These are phyloP conservation scores for Aquatica leii DNA, from an alignment of 2,888 invertebrate genomes.

Conservation along the genomic window DNA sequence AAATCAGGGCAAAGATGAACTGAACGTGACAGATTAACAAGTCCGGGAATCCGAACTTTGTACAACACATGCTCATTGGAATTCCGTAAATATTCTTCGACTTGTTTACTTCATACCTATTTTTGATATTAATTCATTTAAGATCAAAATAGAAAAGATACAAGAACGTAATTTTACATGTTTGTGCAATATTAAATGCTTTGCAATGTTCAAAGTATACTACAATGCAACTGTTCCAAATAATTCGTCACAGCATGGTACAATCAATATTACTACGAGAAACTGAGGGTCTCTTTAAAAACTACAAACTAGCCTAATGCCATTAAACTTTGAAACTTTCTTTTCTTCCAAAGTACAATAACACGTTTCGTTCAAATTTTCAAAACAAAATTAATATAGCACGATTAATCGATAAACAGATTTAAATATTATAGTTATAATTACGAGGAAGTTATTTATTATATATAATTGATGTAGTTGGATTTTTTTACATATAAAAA, in stretches of 20 bases:
- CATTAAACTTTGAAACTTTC: too few species aligned
- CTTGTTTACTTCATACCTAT: not conserved
- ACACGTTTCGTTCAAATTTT: too few species aligned
- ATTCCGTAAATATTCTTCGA: slow-evolving; percentile 1
- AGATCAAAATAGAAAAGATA: not conserved
- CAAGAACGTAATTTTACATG: not conserved
- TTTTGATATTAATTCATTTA: not conserved
- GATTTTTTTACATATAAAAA: too few species aligned
- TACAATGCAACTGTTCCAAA: slow-evolving; percentile 4
- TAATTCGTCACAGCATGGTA: slow-evolving; percentile 27
- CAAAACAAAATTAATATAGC: too few species aligned
- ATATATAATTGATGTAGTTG: too few species aligned
- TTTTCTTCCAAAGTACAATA: too few species aligned
- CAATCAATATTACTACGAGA: slow-evolving; percentile 29
- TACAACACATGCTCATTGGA: not conserved
- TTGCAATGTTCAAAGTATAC: not conserved
- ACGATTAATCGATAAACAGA: too few species aligned
- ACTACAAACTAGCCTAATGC: slow-evolving; percentile 2
- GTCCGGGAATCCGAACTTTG: slow-evolving; percentile 2
- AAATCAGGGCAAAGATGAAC: slow-evolving; percentile 10
- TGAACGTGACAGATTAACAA: slow-evolving; percentile 8
- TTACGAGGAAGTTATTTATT: too few species aligned
- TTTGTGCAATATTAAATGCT: not conserved
- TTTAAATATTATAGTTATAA: too few species aligned
- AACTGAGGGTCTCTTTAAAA: slow-evolving; percentile 21